Evolutionary conservation across 1,140 invertebrate species (phyloP).

Genomic region (Pachyrhynchus sulphureomaculatus): DNA sequence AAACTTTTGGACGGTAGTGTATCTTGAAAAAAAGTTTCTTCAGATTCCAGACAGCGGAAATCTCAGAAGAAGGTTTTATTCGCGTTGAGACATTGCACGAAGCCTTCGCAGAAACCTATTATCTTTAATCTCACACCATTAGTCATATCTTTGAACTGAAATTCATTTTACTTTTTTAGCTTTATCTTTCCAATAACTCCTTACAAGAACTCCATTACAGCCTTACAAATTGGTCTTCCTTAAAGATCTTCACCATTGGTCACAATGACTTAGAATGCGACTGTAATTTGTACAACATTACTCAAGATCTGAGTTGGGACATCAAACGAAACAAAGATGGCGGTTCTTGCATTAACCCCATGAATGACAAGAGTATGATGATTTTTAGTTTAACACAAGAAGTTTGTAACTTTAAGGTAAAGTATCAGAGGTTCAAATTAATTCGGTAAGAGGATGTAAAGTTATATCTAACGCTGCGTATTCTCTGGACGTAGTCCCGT

Average conservation of each 20-base stretch:
- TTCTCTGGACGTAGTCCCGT: too few relatives aligned
- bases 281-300: constrained; percentile 54
- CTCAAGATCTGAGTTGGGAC: constrained; percentile 24
- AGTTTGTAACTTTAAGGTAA: constrained; percentile 26
- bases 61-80: too few relatives aligned
- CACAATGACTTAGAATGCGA: constrained; percentile 63
- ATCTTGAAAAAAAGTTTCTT: too few relatives aligned
- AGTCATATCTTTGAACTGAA: too few relatives aligned
- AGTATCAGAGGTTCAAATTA: not conserved
- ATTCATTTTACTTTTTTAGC: too few relatives aligned
- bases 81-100: too few relatives aligned
- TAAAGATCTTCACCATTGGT: constrained; percentile 52
- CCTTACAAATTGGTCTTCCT: constrained; percentile 40
- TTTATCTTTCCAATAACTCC: constrained; percentile 53
- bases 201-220: constrained; percentile 35
- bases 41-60: too few relatives aligned
- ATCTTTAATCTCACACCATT: too few relatives aligned
- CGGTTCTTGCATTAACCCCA: constrained; percentile 39
- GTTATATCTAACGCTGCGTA: too few relatives aligned
- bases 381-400: constrained; percentile 28
- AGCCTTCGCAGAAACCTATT: too few relatives aligned
- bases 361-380: constrained; percentile 16
- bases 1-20: too few relatives aligned
- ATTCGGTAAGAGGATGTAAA: too few relatives aligned
- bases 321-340: constrained; percentile 37